Conservation (phyloP, 2,797 vertebrate species). For the Nyctibius grandis region DNA sequence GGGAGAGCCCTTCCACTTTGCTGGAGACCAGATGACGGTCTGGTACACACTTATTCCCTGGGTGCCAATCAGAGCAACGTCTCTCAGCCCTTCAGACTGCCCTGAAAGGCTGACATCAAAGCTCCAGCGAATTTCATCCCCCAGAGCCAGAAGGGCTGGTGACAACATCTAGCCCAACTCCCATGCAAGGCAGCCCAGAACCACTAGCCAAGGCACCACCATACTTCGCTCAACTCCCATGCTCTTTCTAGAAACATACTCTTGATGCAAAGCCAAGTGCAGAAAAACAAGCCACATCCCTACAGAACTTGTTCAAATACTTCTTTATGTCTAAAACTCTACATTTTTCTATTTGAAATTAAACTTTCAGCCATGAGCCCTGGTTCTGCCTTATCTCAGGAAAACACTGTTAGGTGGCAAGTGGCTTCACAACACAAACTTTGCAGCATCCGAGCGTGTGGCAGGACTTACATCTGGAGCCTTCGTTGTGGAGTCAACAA, state of each 20-base stretch:
- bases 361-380: background rate
- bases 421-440: background rate
- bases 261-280: background rate
- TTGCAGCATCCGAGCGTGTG: rapidly evolving
- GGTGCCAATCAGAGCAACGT: background rate
- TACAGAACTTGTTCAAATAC: background rate
- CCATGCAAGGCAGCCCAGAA: background rate
- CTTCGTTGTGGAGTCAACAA: background rate
- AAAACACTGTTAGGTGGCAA: background rate
- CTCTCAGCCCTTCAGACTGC: background rate
- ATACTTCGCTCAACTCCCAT: background rate
- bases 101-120: background rate
- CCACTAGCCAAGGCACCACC: background rate
- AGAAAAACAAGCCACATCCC: background rate
- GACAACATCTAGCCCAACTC: rapidly evolving
- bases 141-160: background rate
- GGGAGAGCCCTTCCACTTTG: background rate
- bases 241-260: background rate
- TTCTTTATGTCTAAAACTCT: background rate
- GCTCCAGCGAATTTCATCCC: background rate
- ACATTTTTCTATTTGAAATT: background rate
- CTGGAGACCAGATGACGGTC: background rate
- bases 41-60: background rate
- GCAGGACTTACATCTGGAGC: background rate
- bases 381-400: background rate